Percentiles rank a stretch among this genome's conserved stretches.
Conservation (phyloP, 2,888 invertebrate species). For the Rhimphoctona megacephalus region DNA sequence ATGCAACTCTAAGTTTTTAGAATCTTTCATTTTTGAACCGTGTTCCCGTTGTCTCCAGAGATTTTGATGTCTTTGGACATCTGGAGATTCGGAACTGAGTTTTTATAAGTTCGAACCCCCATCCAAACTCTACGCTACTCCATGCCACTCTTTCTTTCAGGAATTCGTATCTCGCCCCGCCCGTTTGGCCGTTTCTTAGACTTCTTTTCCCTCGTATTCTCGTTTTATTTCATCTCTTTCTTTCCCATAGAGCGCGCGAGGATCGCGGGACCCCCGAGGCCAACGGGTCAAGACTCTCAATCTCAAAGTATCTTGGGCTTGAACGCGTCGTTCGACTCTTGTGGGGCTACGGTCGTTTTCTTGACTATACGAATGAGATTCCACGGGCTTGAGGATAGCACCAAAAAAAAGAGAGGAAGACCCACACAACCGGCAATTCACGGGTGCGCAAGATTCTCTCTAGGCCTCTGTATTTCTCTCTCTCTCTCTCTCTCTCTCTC, state of each 20-base stretch:
- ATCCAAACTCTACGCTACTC: conserved; percentile 47
- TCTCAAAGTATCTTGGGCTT: conserved; percentile 60
- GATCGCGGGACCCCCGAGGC: conserved; percentile 56
- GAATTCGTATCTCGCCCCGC: conserved; percentile 66
- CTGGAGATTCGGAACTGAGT: conserved; percentile 33
- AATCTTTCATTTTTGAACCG: neutral
- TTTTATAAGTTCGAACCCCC: conserved; percentile 41
- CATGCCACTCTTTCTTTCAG: conserved; percentile 52
- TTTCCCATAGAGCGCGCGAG: conserved; percentile 48
- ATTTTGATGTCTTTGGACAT: conserved; percentile 11
- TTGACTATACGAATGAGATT: conserved; percentile 65
- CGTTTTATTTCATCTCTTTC: conserved; percentile 58
- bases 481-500: conserved; percentile 1
- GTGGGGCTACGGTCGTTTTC: conserved; percentile 47
- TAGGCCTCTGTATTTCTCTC: conserved; percentile 14
- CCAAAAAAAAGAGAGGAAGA: conserved; percentile 42
- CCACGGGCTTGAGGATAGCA: conserved; percentile 50
- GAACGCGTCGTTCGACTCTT: conserved; percentile 49
- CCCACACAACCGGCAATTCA: conserved; percentile 55
- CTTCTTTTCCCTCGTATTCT: conserved; percentile 53
- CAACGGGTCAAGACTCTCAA: conserved; percentile 69
- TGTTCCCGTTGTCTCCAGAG: neutral
- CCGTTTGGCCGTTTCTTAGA: conserved; percentile 54
- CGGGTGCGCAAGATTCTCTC: conserved; percentile 46
- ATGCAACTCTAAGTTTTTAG: neutral